phyloP scores from a whole-genome alignment of 2,888 invertebrate species.

The Galeopsomyia nigrocyanea region DNA sequence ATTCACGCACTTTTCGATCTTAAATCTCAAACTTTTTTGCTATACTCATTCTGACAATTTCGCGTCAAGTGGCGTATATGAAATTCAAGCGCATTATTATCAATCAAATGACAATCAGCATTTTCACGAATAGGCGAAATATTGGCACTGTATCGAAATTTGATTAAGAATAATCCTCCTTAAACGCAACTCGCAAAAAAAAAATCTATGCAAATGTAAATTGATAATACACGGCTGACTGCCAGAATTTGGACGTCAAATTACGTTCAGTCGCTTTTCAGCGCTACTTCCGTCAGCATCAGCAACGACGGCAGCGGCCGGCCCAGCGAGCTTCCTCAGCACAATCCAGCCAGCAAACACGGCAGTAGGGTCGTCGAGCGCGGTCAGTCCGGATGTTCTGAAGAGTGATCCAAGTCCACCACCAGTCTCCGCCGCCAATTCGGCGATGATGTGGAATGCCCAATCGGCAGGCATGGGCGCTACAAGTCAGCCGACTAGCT shows the following conservation, averaged over 20 bases:
- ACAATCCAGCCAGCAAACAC: conserved; percentile 46
- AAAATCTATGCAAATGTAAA: too few relatives aligned
- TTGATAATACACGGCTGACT: too few relatives aligned
- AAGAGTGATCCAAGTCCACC: conserved; percentile 65
- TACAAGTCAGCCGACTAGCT: conserved; percentile 59
- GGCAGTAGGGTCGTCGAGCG: conserved; percentile 39
- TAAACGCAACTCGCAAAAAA: too few relatives aligned
- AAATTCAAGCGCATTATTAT: too few relatives aligned
- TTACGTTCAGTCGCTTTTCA: conserved; percentile 39
- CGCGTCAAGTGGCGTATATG: too few relatives aligned
- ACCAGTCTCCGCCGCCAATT: conserved; percentile 54
- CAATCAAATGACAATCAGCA: too few relatives aligned
- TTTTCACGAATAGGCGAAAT: too few relatives aligned
- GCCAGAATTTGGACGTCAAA: conserved; percentile 1
- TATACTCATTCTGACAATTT: too few relatives aligned
- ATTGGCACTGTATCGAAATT: too few relatives aligned
- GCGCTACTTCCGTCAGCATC: conserved; percentile 56
- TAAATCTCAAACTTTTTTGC: too few relatives aligned
- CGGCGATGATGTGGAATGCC: conserved; percentile 64
- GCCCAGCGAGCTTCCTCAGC: conserved; percentile 53
- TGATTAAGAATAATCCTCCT: too few relatives aligned
- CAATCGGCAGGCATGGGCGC: conserved; percentile 34
- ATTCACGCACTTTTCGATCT: neutral
- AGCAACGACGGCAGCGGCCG: conserved; percentile 5
- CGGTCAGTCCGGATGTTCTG: conserved; percentile 54